Percentiles rank a stretch among this genome's conserved stretches.
Conservation (phyloP, 2,113 vertebrate species). For the Ancistrus triradiatus region DNA sequence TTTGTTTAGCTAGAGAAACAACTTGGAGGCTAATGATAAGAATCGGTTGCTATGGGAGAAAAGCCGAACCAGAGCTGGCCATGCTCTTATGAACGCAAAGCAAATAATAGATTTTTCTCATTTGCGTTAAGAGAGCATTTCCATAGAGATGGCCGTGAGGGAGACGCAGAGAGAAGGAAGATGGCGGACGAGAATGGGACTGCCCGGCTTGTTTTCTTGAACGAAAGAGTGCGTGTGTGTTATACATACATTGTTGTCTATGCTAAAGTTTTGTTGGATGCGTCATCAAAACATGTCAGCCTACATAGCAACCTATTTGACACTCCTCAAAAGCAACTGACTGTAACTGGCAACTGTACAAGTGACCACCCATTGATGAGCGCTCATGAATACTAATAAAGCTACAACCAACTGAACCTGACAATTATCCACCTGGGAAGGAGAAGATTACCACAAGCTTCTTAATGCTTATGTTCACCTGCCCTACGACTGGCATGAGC, state of each 20-base stretch:
- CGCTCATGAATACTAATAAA: too few species aligned
- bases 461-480: too few species aligned
- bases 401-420: too few species aligned
- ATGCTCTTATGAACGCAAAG: slow-evolving; percentile 55
- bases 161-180: slow-evolving; percentile 35
- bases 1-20: slow-evolving; percentile 53
- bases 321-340: too few species aligned
- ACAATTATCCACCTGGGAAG: too few species aligned
- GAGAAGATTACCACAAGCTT: too few species aligned
- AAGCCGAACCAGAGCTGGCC: slow-evolving; percentile 42
- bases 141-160: slow-evolving; percentile 62
- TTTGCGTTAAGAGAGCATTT: slow-evolving; percentile 64
- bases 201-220: slow-evolving; percentile 62
- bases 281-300: background rate
- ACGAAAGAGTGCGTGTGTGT: background rate
- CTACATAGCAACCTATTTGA: too few species aligned
- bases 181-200: slow-evolving; percentile 26
- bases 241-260: background rate
- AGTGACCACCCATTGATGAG: too few species aligned
- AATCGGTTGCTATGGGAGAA: slow-evolving; percentile 43
- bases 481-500: too few species aligned
- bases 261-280: background rate
- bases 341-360: too few species aligned
- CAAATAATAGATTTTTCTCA: slow-evolving; percentile 54
- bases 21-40: slow-evolving; percentile 45